Percentiles rank a stretch among this genome's conserved stretches.
Conservation (phyloP, 2,797 vertebrate genomes). For the Philypnodon macrostomus region DNA sequence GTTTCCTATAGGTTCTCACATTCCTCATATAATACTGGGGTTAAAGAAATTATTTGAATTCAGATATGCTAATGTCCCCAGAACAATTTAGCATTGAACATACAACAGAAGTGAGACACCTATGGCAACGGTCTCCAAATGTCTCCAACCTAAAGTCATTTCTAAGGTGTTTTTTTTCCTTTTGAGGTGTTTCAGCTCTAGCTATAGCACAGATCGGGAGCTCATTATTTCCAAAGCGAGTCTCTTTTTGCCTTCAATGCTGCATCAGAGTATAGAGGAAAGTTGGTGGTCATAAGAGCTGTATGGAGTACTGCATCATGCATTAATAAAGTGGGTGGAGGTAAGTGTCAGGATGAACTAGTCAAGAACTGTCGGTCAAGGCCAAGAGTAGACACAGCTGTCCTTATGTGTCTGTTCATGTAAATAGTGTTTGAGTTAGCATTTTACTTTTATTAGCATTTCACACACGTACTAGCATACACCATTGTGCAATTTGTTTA, state of each 20-base stretch:
- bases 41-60: constrained; percentile 1
- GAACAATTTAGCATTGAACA: too few relatives aligned
- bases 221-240: constrained; percentile 62
- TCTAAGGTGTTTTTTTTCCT: constrained; percentile 43
- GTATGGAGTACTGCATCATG: constrained; percentile 61
- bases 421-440: too few relatives aligned
- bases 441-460: not conserved
- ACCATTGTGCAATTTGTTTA: not conserved
- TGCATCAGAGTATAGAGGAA: constrained; percentile 45
- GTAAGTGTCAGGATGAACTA: constrained; percentile 58
- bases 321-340: constrained; percentile 73
- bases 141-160: constrained; percentile 38
- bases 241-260: constrained; percentile 55
- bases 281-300: constrained; percentile 42
- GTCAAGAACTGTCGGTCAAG: constrained; percentile 48
- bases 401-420: too few relatives aligned
- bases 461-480: not conserved
- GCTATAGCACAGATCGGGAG: constrained; percentile 25
- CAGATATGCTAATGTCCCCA: too few relatives aligned
- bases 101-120: too few relatives aligned
- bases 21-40: too few relatives aligned
- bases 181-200: constrained; percentile 27
- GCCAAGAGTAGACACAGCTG: too few relatives aligned
- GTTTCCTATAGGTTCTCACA: constrained; percentile 10
- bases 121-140: too few relatives aligned